Base-by-base conservation (phyloP, 2,888 invertebrate genomes). In the Nephrotoma flavescens region DNA sequence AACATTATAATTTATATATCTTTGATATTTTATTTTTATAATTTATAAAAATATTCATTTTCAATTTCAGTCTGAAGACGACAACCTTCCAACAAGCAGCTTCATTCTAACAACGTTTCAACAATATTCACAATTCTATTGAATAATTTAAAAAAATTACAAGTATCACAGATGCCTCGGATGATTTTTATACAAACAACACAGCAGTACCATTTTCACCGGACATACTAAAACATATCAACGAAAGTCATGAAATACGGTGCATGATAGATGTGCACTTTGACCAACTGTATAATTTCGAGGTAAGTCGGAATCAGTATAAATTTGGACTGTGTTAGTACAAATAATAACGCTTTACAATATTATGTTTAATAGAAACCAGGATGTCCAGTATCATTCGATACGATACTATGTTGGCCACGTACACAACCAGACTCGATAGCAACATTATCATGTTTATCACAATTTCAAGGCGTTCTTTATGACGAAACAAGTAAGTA, bases 401-500 rank as follows among this genome's bases (percentile, higher is more conserved):
- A 97, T 90, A 94, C 94, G 4, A 92, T 97, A 87, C 92, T 96
- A 47, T 97, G 97, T 91, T 97, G 97, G 97, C 97, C 96, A 11
- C 93, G 95, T 2, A 96, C 97, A 1, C 93, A 94, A 0, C 93
- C 94, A 88, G 95, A 95, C 88, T 93, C 94, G 0, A 91, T 94
- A 86, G 95, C 96, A 0, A 92, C 94, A 42, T 93, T 97, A 88
- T 94, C 95, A 86, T 97, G 97, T 91, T 96, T 97, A 90, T 94
- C 94, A 85, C 95, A 96, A 89, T 93, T 97, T 87, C 93, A 95
- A 88, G 96, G 96, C 87, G 94, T 97, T 87, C 94, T 93, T 88
- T 97, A 97, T 90, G 97, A 97, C 90, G 94, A 94, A 88, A 94
- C 95, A 90, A 95, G 97, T 97, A 92, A 96, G 97, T 96, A n/a